A percentile compares a stretch with the other conserved stretches of the same genome.
Conservation (phyloP, 2,888 invertebrate species). For the Brassicogethes aeneus region DNA sequence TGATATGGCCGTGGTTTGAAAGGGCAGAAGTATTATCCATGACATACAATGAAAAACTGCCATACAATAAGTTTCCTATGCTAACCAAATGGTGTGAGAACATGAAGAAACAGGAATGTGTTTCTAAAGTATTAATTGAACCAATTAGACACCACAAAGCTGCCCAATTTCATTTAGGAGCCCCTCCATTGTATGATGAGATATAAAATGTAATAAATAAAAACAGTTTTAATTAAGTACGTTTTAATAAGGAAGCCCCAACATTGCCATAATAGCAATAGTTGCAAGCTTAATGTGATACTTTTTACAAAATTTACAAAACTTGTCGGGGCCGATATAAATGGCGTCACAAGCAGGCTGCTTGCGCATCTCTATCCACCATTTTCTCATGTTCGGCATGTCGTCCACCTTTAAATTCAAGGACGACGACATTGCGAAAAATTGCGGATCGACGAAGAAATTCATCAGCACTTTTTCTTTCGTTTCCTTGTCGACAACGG, state of each 20-base stretch:
- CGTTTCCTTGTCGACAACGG: constrained; percentile 22
- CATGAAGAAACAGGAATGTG: not conserved
- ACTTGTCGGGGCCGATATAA: constrained; percentile 28
- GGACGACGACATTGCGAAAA: no score
- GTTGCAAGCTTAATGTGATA: no score
- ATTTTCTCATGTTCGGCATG: constrained; percentile 25
- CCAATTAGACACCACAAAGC: not conserved
- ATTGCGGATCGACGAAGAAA: no score
- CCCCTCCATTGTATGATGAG: not conserved
- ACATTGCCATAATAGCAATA: no score
- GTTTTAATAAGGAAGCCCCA: no score
- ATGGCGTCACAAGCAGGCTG: constrained; percentile 24
- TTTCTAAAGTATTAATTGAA: not conserved
- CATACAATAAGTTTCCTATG: not conserved
- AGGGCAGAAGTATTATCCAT: not conserved
- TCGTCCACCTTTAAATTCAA: constrained; percentile 27
- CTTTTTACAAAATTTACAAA: constrained; percentile 29
- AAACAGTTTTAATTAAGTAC: no score
- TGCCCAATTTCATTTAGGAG: not conserved
- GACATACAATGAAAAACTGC: not conserved
- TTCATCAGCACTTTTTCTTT: no score
- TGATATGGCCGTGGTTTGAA: not conserved
- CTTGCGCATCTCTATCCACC: constrained; percentile 28
- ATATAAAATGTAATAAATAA: no score
- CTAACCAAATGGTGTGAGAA: not conserved